phyloP scores from a whole-genome alignment of 35 echinoderm and acorn worm species.

The Apostichopus parvimensis region DNA sequence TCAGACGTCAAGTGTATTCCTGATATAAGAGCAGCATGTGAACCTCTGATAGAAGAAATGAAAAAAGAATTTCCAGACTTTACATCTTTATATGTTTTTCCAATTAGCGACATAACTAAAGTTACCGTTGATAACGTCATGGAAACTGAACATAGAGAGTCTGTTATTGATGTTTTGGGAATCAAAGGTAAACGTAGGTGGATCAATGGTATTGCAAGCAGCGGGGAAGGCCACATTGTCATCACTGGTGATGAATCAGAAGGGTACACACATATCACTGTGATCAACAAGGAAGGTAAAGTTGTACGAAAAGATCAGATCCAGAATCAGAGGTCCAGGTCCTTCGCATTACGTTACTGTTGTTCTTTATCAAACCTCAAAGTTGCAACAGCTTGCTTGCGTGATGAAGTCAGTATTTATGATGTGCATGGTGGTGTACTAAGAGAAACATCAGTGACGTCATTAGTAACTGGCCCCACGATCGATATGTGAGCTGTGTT shows the following conservation, averaged over 20 bases:
- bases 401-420: neutral
- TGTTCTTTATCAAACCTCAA: neutral
- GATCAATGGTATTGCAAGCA: neutral
- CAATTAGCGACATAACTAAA: neutral
- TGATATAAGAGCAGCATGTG: neutral
- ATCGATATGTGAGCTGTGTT: neutral
- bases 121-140: neutral
- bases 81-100: neutral
- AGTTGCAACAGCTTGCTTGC: neutral
- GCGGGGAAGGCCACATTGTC: neutral
- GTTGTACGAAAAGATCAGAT: neutral
- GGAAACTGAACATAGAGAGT: neutral
- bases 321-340: neutral
- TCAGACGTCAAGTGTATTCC: neutral
- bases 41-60: neutral
- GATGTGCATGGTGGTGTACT: neutral
- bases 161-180: neutral
- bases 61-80: neutral
- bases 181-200: neutral
- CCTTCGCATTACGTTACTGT: neutral
- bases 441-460: neutral
- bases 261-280: neutral
- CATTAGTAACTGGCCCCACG: neutral
- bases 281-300: neutral
- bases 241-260: neutral